A percentile compares a stretch with the other conserved stretches of the same genome.
phyloP scores from a whole-genome alignment of 2,888 invertebrate species.

The Drosophila glabriapex region DNA sequence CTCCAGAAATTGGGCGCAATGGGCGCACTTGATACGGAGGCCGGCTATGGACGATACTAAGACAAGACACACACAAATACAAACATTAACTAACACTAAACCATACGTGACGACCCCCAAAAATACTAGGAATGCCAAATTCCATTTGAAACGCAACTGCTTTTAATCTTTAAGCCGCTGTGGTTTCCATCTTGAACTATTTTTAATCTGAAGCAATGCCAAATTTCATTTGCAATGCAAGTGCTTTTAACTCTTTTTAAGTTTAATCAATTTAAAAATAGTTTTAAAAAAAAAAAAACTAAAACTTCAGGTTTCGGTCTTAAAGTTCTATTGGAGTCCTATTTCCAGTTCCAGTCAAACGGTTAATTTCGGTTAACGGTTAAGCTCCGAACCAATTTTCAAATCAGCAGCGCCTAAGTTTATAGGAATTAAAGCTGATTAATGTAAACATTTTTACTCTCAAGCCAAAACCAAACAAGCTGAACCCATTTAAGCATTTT shows the following conservation, averaged over 20 bases:
- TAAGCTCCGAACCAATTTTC: not conserved
- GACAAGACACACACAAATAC: not conserved
- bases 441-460: not conserved
- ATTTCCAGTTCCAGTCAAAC: not conserved
- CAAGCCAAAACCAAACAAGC: not conserved
- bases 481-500: not conserved
- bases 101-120: conserved; percentile 47
- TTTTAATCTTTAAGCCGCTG: conserved; percentile 2
- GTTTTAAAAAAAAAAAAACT: not conserved
- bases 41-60: conserved; percentile 78
- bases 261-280: not conserved
- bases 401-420: not conserved
- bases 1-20: conserved; percentile 76
- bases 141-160: conserved; percentile 28
- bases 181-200: not conserved
- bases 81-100: not conserved
- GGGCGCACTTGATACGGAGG: conserved; percentile 75
- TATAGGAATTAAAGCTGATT: not conserved
- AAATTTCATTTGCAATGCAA: conserved; percentile 6
- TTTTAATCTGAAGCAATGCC: not conserved
- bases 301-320: not conserved
- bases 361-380: not conserved
- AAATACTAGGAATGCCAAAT: conserved; percentile 38
- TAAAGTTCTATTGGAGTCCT: not conserved
- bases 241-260: not conserved